phyloP scores from a whole-genome alignment of 2,797 vertebrate genomes.

The Notamacropus eugenii region DNA sequence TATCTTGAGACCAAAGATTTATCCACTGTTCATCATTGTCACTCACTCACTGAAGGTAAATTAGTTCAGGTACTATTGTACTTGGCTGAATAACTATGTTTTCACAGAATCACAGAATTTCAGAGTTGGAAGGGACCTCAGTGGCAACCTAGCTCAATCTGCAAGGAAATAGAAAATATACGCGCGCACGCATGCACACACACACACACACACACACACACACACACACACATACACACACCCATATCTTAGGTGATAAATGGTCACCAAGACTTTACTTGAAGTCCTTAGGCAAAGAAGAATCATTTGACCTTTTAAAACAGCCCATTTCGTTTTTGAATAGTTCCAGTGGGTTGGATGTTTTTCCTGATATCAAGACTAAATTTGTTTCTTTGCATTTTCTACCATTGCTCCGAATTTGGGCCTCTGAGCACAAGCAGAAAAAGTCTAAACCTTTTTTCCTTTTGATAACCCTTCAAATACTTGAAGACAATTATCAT shows the following conservation, averaged over 20 bases:
- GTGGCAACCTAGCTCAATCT: neutral
- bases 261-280: neutral
- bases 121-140: neutral
- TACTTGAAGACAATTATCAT: neutral
- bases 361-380: neutral
- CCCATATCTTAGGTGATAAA: neutral
- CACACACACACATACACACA: too few relatives aligned
- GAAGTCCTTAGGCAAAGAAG: neutral
- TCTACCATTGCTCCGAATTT: neutral
- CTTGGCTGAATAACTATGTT: neutral
- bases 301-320: neutral
- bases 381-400: neutral
- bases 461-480: neutral
- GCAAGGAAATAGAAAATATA: neutral
- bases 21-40: neutral
- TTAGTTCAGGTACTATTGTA: neutral
- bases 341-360: neutral
- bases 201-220: too few relatives aligned
- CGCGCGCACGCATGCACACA: fast-evolving
- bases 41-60: neutral
- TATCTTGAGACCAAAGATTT: neutral
- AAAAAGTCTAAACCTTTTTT: neutral
- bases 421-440: neutral
- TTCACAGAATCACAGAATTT: neutral
- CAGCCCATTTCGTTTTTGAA: neutral